Conservation (phyloP, 1,140 invertebrate species). For the Ctenoplectra terminalis region DNA sequence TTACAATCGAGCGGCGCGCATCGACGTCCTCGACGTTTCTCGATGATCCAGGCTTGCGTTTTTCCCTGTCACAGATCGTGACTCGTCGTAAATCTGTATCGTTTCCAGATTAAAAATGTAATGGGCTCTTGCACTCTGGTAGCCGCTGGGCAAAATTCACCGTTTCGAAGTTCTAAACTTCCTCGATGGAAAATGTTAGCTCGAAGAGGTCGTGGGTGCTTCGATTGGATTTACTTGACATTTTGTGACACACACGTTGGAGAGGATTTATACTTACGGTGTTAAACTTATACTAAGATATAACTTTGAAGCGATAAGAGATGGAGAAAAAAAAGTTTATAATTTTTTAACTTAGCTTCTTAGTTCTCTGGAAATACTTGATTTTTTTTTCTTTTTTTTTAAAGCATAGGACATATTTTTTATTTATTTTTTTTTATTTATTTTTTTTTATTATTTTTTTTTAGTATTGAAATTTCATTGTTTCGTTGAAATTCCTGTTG, state of each 20-base stretch:
- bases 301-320: too few relatives aligned
- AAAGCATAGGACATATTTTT: too few relatives aligned
- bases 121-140: not conserved
- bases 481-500: too few relatives aligned
- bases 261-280: too few relatives aligned
- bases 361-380: too few relatives aligned
- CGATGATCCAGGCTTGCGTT: slow-evolving; percentile 1
- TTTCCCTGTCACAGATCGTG: slow-evolving; percentile 3
- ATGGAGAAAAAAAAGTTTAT: too few relatives aligned
- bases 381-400: too few relatives aligned
- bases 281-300: too few relatives aligned
- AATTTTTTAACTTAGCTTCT: too few relatives aligned
- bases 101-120: slow-evolving; percentile 17
- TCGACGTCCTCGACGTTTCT: slow-evolving; percentile 31
- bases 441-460: too few relatives aligned
- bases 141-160: not conserved
- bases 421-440: too few relatives aligned
- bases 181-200: not conserved
- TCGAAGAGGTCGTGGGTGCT: not conserved
- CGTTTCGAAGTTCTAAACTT: not conserved
- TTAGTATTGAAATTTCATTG: too few relatives aligned
- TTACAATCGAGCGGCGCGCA: slow-evolving; percentile 20
- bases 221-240: not conserved
- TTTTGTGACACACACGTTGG: not conserved
- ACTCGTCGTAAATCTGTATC: slow-evolving; percentile 21